phyloP scores from a whole-genome alignment of 2,888 invertebrate genomes.

The Dusona sp. region DNA sequence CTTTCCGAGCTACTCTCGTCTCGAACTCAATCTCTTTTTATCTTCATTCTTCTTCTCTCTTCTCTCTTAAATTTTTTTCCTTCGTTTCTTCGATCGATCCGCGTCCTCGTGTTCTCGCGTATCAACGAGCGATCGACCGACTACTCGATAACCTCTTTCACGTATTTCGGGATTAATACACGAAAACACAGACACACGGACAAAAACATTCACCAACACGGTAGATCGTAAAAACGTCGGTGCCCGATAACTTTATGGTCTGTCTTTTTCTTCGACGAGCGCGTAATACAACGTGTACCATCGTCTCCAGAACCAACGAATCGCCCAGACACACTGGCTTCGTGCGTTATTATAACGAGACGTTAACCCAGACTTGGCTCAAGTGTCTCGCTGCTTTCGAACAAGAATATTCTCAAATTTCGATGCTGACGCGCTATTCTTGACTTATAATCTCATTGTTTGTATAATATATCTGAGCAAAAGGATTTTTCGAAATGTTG shows the following conservation, averaged over 20 bases:
- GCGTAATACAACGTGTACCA: constrained; percentile 6
- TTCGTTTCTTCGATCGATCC: constrained; percentile 29
- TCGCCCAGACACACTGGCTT: constrained; percentile 18
- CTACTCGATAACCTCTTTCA: constrained; percentile 49
- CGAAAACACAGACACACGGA: constrained; percentile 7
- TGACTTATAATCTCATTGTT: background rate
- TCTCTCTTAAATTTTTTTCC: constrained; percentile 6
- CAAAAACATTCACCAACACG: constrained; percentile 2
- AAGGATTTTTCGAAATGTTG: background rate
- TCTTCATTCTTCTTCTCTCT: background rate
- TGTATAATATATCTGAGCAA: background rate
- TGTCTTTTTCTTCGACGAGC: background rate
- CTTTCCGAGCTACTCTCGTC: background rate
- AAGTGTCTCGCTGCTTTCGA: background rate
- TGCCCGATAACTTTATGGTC: constrained; percentile 48
- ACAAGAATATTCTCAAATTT: background rate
- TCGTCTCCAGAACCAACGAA: background rate
- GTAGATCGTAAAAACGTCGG: constrained; percentile 4
- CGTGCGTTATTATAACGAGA: background rate
- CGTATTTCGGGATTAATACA: constrained; percentile 30
- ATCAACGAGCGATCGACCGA: constrained; percentile 36
- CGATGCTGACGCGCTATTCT: background rate
- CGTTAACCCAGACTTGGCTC: background rate
- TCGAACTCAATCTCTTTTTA: constrained; percentile 20
- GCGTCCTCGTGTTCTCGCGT: constrained; percentile 10